Conservation (phyloP, 30 jellyfish, hydroid and myxozoan species). For the Hydra vulgaris region DNA sequence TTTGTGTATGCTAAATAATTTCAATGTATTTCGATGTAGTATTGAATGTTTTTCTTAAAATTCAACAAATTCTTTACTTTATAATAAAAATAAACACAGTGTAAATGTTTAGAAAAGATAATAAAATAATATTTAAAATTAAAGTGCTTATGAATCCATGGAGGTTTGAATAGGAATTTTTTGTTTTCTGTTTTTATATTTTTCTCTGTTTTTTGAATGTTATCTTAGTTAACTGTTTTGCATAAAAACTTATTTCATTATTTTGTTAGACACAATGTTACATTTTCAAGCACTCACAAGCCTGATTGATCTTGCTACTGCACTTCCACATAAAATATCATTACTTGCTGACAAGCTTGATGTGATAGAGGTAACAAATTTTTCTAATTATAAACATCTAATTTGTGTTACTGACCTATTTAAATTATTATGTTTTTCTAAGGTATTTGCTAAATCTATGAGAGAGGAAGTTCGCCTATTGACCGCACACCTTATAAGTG, state of each 20-base stretch:
- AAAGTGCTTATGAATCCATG: no score
- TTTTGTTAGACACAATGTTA: slow-evolving; percentile 25
- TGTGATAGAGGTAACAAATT: slow-evolving; percentile 34
- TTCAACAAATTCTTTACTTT: no score
- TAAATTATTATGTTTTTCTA: background rate
- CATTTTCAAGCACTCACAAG: slow-evolving; percentile 44
- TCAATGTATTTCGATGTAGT: no score
- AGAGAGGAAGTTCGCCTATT: slow-evolving; percentile 50
- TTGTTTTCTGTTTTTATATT: no score
- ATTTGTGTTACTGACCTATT: background rate
- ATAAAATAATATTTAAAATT: no score
- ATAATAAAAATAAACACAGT: no score
- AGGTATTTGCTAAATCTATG: slow-evolving; percentile 44
- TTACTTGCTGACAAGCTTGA: slow-evolving; percentile 21
- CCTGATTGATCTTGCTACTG: slow-evolving; percentile 50
- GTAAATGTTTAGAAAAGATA: no score
- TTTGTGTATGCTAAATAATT: no score
- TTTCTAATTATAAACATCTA: background rate
- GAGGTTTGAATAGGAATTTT: no score
- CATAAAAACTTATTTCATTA: background rate
- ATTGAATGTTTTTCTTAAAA: no score
- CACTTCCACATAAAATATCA: slow-evolving; percentile 34
- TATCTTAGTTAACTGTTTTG: no score
- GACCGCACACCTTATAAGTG: slow-evolving; percentile 55
- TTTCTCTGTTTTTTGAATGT: no score